These are phyloP conservation scores for Garrulus glandarius DNA, from an alignment of 2,797 vertebrate genomes.

Conservation along the genomic window DNA sequence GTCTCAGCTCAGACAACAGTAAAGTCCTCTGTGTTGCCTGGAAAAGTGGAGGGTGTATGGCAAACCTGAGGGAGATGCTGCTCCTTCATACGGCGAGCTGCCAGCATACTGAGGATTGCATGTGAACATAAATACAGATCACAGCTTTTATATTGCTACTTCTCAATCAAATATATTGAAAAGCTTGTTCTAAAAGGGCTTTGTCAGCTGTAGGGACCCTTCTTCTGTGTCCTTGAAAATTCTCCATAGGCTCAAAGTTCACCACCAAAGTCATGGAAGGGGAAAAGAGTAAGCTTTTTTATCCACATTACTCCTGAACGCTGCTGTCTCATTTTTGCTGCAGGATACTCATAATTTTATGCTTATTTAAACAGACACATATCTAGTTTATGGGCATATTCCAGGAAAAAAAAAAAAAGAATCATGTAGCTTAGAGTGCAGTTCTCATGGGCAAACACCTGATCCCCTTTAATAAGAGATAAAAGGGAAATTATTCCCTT, in stretches of 20 bases:
- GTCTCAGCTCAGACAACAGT: background rate
- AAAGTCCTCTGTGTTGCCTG: background rate
- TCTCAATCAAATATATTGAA: background rate
- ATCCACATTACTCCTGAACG: slow-evolving; percentile 40
- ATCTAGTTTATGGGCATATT: slow-evolving; percentile 76
- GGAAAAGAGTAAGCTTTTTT: slow-evolving; percentile 25
- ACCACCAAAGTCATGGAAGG: slow-evolving; percentile 37
- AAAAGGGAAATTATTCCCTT: slow-evolving; percentile 59
- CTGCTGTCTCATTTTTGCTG: slow-evolving; percentile 73
- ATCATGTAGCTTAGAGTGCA: slow-evolving; percentile 64
- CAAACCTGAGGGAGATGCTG: background rate
- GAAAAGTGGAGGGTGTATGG: background rate
- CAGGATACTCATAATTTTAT: slow-evolving; percentile 74
- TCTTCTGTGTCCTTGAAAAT: slow-evolving; percentile 56
- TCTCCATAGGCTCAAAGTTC: slow-evolving; percentile 36
- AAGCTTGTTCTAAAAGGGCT: background rate
- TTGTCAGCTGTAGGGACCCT: background rate
- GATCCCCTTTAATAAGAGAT: slow-evolving; percentile 78
- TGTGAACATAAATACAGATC: background rate
- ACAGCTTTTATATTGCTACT: background rate
- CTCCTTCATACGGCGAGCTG: background rate
- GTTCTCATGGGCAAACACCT: slow-evolving; percentile 81
- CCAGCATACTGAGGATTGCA: background rate
- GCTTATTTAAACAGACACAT: slow-evolving; percentile 83
- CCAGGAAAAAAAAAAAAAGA: slow-evolving; percentile 15